Evolutionary conservation across 2,113 vertebrate species (phyloP).

Genomic region (Ginglymostoma cirratum): DNA sequence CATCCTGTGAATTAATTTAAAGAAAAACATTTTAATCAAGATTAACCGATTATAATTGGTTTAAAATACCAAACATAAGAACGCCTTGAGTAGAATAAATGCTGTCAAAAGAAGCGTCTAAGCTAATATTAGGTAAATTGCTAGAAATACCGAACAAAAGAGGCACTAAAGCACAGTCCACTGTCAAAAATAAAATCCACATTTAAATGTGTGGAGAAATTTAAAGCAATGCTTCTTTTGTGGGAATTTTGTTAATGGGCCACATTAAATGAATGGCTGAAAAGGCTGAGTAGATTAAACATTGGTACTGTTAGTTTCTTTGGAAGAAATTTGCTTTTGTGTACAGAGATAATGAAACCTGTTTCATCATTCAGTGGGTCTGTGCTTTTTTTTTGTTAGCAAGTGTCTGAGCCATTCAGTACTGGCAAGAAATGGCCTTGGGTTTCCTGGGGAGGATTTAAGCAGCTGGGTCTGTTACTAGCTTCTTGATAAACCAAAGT

Average conservation of each 20-base stretch:
- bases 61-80: neutral
- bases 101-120: neutral
- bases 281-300: neutral
- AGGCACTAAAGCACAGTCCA: neutral
- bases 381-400: neutral
- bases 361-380: conserved; percentile 12
- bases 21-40: neutral
- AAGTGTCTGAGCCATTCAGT: neutral
- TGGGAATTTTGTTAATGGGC: neutral
- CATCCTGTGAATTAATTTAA: no score
- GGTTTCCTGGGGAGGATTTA: neutral
- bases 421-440: conserved; percentile 11
- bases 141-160: neutral
- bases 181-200: neutral
- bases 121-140: neutral
- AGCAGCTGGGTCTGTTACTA: neutral
- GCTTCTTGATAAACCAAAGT: neutral
- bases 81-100: neutral
- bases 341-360: neutral
- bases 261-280: neutral
- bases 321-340: conserved; percentile 25
- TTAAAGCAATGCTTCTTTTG: conserved; percentile 11
- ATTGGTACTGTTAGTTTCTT: neutral
- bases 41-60: neutral
- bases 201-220: neutral